Conservation (phyloP, 2,888 invertebrate species). For the Aromia moschata region DNA sequence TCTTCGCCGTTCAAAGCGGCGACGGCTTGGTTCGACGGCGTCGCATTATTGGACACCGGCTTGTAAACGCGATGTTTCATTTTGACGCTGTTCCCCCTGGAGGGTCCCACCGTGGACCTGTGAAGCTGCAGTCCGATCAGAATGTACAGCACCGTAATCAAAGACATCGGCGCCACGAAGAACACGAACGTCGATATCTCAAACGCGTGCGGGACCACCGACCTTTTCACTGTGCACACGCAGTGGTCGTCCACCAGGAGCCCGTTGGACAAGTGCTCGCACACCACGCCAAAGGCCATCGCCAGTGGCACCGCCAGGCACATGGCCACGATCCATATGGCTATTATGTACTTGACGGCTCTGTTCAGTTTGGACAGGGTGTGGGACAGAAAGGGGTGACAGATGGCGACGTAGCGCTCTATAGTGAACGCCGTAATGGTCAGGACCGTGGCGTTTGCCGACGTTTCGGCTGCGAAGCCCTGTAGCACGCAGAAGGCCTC, state of each 20-base stretch:
- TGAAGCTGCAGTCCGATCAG: constrained; percentile 62
- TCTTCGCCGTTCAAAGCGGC: constrained; percentile 42
- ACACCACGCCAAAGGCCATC: constrained; percentile 80
- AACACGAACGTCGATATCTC: constrained; percentile 68
- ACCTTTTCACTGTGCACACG: constrained; percentile 58
- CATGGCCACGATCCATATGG: constrained; percentile 83
- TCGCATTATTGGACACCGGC: constrained; percentile 43
- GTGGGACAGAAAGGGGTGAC: constrained; percentile 84
- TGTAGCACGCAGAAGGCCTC: constrained; percentile 79
- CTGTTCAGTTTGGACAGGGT: constrained; percentile 85
- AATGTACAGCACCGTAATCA: constrained; percentile 68
- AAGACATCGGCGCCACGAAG: constrained; percentile 69
- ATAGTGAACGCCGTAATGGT: constrained; percentile 90
- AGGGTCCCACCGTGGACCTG: constrained; percentile 55
- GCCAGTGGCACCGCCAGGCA: constrained; percentile 81
- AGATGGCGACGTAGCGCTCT: constrained; percentile 88
- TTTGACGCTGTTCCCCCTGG: constrained; percentile 57
- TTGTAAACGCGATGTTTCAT: constrained; percentile 55
- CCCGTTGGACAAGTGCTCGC: constrained; percentile 45
- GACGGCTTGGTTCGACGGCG: constrained; percentile 43
- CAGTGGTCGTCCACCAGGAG: constrained; percentile 55
- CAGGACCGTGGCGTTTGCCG: constrained; percentile 84
- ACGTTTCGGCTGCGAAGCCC: constrained; percentile 85
- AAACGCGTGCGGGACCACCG: constrained; percentile 63
- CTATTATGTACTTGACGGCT: constrained; percentile 76